Evolutionary conservation across 2,113 vertebrate genomes (phyloP).

Genomic region (Polypterus senegalus): DNA sequence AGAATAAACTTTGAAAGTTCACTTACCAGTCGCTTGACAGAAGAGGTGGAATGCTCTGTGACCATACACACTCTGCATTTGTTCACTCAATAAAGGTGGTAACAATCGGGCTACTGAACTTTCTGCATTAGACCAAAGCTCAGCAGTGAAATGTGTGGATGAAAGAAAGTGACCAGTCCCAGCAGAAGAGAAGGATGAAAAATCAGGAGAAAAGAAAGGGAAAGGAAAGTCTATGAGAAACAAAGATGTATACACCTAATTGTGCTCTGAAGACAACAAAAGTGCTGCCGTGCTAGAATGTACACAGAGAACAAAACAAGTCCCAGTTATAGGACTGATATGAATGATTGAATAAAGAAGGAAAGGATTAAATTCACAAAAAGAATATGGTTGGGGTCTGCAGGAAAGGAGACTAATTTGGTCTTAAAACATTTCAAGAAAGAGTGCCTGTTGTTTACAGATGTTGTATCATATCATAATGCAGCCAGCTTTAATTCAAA

Average conservation of each 20-base stretch:
- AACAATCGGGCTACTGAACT: conserved; percentile 55
- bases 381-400: too few species aligned
- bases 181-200: conserved; percentile 65
- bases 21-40: conserved; percentile 92
- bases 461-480: too few species aligned
- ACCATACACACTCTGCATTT: conserved; percentile 69
- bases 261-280: too few species aligned
- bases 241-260: conserved; percentile 31
- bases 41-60: conserved; percentile 76
- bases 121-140: conserved; percentile 47
- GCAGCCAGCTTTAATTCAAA: too few species aligned
- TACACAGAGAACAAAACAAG: too few species aligned
- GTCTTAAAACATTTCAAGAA: too few species aligned
- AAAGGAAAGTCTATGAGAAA: conserved; percentile 57
- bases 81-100: conserved; percentile 85
- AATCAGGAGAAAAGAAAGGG: conserved; percentile 61
- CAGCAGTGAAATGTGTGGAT: conserved; percentile 52
- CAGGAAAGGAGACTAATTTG: too few species aligned
- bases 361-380: too few species aligned
- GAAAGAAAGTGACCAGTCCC: conserved; percentile 52
- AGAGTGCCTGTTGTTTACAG: too few species aligned
- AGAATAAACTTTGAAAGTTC: conserved; percentile 8
- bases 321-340: too few species aligned
- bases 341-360: too few species aligned
- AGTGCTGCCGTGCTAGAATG: too few species aligned